phyloP scores from a whole-genome alignment of 2,888 invertebrate genomes.

The Noctua janthina region DNA sequence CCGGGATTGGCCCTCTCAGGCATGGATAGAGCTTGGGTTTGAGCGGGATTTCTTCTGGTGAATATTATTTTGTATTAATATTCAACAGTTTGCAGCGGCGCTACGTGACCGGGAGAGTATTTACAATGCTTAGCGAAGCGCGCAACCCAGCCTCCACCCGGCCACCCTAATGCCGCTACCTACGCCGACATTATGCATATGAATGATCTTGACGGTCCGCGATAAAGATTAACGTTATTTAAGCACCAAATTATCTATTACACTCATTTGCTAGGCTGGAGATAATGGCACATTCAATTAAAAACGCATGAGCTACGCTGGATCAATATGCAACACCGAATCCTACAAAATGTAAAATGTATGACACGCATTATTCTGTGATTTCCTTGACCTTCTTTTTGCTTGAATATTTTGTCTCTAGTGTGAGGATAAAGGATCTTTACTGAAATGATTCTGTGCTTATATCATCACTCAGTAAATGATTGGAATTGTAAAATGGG shows the following conservation, averaged over 20 bases:
- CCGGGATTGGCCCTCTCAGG: conserved; percentile 73
- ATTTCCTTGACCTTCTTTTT: not conserved
- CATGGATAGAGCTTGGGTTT: conserved; percentile 73
- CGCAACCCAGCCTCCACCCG: conserved; percentile 74
- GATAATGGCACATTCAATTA: not conserved
- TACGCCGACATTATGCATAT: conserved; percentile 75
- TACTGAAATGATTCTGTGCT: not conserved
- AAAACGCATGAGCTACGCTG: not conserved
- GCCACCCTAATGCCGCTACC: conserved; percentile 66
- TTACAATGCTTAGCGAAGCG: conserved; percentile 87
- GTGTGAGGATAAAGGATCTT: not conserved
- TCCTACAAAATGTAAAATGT: conserved; percentile 9
- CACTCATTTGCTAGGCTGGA: conserved; percentile 11
- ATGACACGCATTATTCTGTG: not conserved
- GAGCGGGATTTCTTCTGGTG: conserved; percentile 77
- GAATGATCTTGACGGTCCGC: conserved; percentile 67
- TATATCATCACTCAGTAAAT: not conserved
- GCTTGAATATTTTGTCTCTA: not conserved
- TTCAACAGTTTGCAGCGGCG: conserved; percentile 87
- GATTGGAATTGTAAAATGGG: not conserved
- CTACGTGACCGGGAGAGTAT: conserved; percentile 87
- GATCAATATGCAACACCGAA: not conserved
- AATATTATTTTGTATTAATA: conserved; percentile 87
- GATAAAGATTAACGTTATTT: conserved; percentile 57
- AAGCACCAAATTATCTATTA: conserved; percentile 44